Percentiles rank a stretch among this genome's conserved stretches.
phyloP scores from a whole-genome alignment of 53 echinoderm and acorn worm genomes.

The Luidia sarsii region DNA sequence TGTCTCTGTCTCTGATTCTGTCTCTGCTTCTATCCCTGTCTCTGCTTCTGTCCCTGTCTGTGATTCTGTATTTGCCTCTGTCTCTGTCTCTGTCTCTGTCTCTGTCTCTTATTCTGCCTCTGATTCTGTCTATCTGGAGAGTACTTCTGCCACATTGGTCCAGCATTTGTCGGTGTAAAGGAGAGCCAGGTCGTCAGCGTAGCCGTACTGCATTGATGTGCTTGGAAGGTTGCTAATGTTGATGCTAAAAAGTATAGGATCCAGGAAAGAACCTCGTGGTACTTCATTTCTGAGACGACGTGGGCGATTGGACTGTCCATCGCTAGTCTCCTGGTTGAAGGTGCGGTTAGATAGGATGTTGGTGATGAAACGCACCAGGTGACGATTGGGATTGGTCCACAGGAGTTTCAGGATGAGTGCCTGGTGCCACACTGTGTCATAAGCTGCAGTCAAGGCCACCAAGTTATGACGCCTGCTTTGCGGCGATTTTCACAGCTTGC shows the following conservation, averaged over 20 bases:
- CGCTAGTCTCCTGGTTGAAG: background rate
- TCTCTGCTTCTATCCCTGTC: too few species aligned
- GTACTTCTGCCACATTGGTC: background rate
- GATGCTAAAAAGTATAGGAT: background rate
- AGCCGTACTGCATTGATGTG: background rate
- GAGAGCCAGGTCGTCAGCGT: background rate
- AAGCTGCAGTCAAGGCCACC: slow-evolving; percentile 28
- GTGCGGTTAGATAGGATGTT: background rate
- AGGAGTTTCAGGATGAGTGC: background rate
- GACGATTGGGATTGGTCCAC: background rate
- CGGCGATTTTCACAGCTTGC: slow-evolving; percentile 30
- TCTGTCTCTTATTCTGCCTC: background rate
- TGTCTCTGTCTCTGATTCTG: too few species aligned
- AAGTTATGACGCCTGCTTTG: slow-evolving; percentile 63
- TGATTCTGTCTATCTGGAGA: background rate
- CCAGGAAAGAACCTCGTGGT: background rate
- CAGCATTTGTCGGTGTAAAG: background rate
- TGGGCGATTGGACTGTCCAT: background rate
- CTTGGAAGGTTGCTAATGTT: background rate
- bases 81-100: background rate
- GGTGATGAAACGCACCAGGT: background rate
- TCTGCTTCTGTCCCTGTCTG: too few species aligned
- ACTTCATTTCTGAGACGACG: background rate
- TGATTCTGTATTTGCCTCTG: too few species aligned
- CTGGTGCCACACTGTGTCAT: slow-evolving; percentile 32